Evolutionary conservation across 2,113 vertebrate genomes (phyloP), one percentile per base, ranked within the genome.

Genomic region (Recurvirostra avosetta): DNA sequence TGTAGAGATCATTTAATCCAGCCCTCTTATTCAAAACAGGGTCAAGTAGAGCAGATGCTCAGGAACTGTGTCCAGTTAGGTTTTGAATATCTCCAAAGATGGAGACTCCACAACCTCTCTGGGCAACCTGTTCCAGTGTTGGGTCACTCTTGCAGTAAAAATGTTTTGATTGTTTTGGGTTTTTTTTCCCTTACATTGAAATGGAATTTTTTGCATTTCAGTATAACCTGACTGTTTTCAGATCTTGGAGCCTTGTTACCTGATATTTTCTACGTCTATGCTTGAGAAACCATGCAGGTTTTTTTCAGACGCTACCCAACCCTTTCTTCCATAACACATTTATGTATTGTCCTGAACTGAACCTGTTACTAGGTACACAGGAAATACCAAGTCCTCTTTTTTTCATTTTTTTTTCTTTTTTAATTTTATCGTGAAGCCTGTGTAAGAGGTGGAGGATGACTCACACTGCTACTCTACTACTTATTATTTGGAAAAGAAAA

Each of bases 331-430:
- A 3, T 62, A 72, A 36, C 22, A 2, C 13, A 4, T 79, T 67
- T 40, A 16, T 68, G 18, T n/a, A 10, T 81, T 90, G 40, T 62
- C 15, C 58, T 68, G 52, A 78, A 27, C 9, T 18, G 50, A 73
- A 15, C n/a, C 40, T 45, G 8, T 45, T 70, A 12, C 6, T 90
- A 32, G 0, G 0, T 49, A 22, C 30, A 15, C 9, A 36, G 40
- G 67, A 88, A 85, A 76, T 52, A 40, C 3, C 26, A 78, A 67
- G 17, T 55, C 62, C 26, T 79, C n/a, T 50, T 32, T 63, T 50
- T 32, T 63, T 53, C 49, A 45, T 40, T 82, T 78, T 25, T 50
- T 77, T 56, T 15, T 15, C 3, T 72, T 82, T 87, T 58, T 55
- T 81, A 16, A 15, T 20, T 79, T 63, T 49, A 30, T 63, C 2